Base-by-base conservation (phyloP, 1,140 invertebrate genomes). In the Oscheius sp. region DNA sequence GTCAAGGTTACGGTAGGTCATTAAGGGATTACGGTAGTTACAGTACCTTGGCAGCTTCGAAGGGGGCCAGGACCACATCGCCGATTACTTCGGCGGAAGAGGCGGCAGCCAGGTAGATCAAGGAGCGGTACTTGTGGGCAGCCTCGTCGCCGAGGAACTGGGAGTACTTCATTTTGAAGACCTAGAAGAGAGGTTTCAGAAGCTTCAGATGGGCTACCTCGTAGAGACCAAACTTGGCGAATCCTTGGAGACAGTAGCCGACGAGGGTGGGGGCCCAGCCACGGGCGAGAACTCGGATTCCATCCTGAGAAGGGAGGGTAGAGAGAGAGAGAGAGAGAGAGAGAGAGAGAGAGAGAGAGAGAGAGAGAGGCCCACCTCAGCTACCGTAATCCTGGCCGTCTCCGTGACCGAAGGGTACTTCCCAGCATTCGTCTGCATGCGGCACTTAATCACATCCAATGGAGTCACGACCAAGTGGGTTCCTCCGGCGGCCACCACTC, bases 11-110 rank as follows among this genome's bases (percentile, higher is more conserved):
- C n/a, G n/a, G n/a, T n/a, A n/a, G n/a, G n/a, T n/a, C n/a, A n/a
- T n/a, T n/a, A n/a, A n/a, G n/a, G n/a, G n/a, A n/a, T n/a, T n/a
- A n/a, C n/a, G n/a, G n/a, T n/a, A n/a, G n/a, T n/a, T n/a, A n/a
- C n/a, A n/a, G 68, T 1, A 93, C 92, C 89, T 99, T 99, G 35
- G 91, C 90, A n/a, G 95, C 93, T 88, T 99, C 96, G 87, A 98
- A 91, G 13, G 96, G 95, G 71, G 94, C 94, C 49, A 99, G 88
- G 65, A 93, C 93, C 85, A 99, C 95, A 82, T 99, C 95, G 75
- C 95, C 96, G 85, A 98, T 95, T 88, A 97, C 97, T 87, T 99
- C 96, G 58, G 96, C 96, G 1, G 92, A 93, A 0, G 95, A 95
- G 62, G 93, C 95, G 1, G 95, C 91, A 62, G 91, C 91, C 68